Base-by-base conservation (phyloP, 2,797 vertebrate genomes). In the Apogon talboti region DNA sequence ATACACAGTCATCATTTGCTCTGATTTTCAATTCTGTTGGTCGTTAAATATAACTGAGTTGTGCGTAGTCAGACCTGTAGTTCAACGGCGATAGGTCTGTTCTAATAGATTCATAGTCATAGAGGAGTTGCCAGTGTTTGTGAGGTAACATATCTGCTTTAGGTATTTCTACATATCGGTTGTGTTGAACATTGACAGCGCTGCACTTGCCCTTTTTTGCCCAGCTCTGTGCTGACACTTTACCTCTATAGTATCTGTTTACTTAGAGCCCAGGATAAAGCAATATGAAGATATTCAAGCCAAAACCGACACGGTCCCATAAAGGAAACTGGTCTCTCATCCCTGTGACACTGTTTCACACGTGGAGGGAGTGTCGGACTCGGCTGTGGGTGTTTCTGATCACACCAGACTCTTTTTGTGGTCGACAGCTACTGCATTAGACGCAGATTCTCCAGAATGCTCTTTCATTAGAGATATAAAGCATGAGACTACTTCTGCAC, bases 381-480 rank as follows among this genome's bases (percentile, higher is more conserved):
- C 47, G 72, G 67, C 56, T 79, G 72, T 44, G 59, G 49, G 64
- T 44, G 53, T 54, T 30, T 66, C 51, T 45, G 5, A 74, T 63
- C 1, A 61, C 30, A 52, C 7, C 56, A 28, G 55, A 56, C 52
- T 51, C 49, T 38, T 66, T 18, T 6, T 60, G 41, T 54, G 48
- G 37, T 52, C 42, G 33, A 60, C 55, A 44, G 53, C 28, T 15
- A 15, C 65, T 65, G 50, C 43, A 0, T 28, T 71, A 53, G 13
- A 10, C 43, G 21, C 24, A 41, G 28, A 77, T 74, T 48, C 28
- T 38, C 48, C 57, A 13, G 38, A 49, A 42, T 58, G 51, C 45
- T 50, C 19, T 21, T 11, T 15, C 49, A 51, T 50, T 28, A 33
- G 48, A 71, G 24, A 55, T 74, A 45, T 55, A 51, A 72, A 81